Evolutionary conservation across 2,797 vertebrate species (phyloP).

Genomic region (Acropternis orthonyx): DNA sequence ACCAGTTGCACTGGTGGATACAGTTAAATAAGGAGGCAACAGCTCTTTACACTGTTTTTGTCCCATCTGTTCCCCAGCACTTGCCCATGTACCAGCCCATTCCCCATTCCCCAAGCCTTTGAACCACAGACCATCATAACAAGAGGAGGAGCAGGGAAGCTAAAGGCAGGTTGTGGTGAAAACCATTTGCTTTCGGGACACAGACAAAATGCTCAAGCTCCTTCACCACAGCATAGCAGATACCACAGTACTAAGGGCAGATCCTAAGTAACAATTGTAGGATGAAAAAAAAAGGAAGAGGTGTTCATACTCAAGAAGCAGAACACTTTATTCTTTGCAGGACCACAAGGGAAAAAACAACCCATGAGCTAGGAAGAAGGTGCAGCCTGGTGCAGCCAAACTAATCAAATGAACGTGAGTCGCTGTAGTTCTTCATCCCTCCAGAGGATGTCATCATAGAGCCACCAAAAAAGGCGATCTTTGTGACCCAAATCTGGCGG

Average conservation of each 20-base stretch:
- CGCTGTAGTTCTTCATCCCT: conserved; percentile 22
- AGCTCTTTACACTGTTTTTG: neutral
- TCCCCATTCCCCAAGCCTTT: neutral
- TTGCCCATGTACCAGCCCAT: neutral
- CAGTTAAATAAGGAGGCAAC: neutral
- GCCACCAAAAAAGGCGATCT: conserved; percentile 11
- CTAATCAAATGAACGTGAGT: neutral
- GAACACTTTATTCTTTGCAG: neutral
- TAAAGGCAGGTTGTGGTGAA: neutral
- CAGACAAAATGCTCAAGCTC: neutral
- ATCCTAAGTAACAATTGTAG: neutral
- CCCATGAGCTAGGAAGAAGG: neutral
- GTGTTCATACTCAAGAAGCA: neutral
- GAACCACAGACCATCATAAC: neutral
- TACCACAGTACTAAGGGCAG: neutral
- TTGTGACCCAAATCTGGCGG: neutral
- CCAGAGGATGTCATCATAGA: conserved; percentile 69
- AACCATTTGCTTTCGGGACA: neutral
- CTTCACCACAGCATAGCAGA: neutral
- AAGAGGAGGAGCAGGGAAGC: neutral
- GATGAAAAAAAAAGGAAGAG: neutral
- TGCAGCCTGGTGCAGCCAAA: neutral
- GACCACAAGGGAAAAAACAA: neutral
- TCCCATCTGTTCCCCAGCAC: neutral
- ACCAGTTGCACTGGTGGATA: neutral